Conservation (phyloP, 1,140 invertebrate genomes). For the Drosophila tsacasi region DNA sequence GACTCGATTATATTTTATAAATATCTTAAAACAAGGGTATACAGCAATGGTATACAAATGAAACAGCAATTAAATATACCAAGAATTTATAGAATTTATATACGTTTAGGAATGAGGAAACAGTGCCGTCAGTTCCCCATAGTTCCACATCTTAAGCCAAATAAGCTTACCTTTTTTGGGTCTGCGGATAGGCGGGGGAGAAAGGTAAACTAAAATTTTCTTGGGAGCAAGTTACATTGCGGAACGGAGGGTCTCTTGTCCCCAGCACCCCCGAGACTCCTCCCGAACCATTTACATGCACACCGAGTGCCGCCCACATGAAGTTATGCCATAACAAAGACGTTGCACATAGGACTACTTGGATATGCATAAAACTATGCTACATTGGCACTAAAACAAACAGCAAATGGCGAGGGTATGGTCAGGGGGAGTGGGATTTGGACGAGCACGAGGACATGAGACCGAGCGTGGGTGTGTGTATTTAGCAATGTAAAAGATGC, state of each 20-base stretch:
- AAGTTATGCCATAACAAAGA: conserved; percentile 74
- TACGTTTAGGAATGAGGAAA: neutral
- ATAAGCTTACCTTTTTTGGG: conserved; percentile 48
- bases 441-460: conserved; percentile 13
- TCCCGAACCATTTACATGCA: conserved; percentile 62
- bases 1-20: too few species aligned
- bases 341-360: conserved; percentile 70
- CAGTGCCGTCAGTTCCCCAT: too few species aligned
- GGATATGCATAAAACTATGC: conserved; percentile 82
- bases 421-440: neutral
- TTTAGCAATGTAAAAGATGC: conserved; percentile 41
- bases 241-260: neutral
- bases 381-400: conserved; percentile 83
- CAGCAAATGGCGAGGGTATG: conserved; percentile 59
- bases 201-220: conserved; percentile 60
- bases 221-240: conserved; percentile 28
- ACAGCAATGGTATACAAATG: too few species aligned
- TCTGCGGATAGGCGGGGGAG: conserved; percentile 1
- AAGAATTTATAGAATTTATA: neutral
- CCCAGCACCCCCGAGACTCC: conserved; percentile 17
- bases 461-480: conserved; percentile 31
- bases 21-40: too few species aligned
- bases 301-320: conserved; percentile 37
- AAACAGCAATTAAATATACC: neutral
- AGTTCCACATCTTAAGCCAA: conserved; percentile 18